Evolutionary conservation across 2,888 invertebrate species (phyloP), one percentile per base, ranked within the genome.

Genomic region (Lasioglossum lativentre): DNA sequence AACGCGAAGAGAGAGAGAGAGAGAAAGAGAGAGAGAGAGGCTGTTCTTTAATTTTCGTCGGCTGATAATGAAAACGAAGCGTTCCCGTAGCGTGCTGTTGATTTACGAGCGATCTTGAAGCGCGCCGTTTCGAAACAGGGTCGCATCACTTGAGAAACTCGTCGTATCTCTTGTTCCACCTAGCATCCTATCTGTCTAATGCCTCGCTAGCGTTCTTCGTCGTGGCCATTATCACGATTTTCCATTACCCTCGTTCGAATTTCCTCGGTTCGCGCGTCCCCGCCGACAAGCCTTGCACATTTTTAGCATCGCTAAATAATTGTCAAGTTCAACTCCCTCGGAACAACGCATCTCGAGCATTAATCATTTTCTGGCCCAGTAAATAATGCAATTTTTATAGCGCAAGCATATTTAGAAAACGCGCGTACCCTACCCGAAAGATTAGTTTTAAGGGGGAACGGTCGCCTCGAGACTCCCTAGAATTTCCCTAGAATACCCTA

Each of bases 231-330:
- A 91, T 90, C 90, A 88, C 87, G 88, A 88, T 90, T 91, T 91
- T 91, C 90, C 90, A 91, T 92, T 92, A 92, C 89, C 91, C 93
- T 91, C 92, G 89, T 91, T 92, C 88, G 90, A 89, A 90, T 91
- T 91, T 91, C 90, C 89, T 90, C 86, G 78, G 76, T 78, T 75
- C 38, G 80, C 77, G 87, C 80, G n/a, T n/a, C n/a, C 87, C 88
- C 88, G 87, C 87, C 86, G 47, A 47, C 1, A 23, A 19, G 47
- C 52, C 23, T 52, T 52, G 8, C 52, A 23, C 52, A 10, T 88
- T 90, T 66, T 82, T n/a, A 52, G 16, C 45, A 16, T 45, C 45
- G 45, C 1, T 16, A 45, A 45, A 45, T 16, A 45, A 45, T 45
- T 16, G 6, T 6, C 19, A 19, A 47, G 19, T 47, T 19, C 19